Conservation (phyloP, 2,113 vertebrate species). For the Clupea harengus region DNA sequence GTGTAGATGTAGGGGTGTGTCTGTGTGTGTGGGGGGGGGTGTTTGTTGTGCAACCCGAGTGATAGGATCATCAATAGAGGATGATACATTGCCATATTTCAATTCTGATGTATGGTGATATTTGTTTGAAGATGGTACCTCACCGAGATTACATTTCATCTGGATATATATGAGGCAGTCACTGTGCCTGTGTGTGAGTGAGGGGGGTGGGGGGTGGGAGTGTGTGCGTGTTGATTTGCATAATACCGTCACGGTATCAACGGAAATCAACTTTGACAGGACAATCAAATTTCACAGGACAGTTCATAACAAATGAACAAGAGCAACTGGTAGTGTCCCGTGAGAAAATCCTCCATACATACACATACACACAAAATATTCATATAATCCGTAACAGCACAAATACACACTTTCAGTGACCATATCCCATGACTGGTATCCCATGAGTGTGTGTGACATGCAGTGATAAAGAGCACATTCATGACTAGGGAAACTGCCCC, state of each 20-base stretch:
- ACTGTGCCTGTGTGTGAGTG: background rate
- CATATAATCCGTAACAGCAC: background rate
- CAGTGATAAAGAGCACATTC: background rate
- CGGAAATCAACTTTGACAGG: background rate
- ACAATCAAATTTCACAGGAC: background rate
- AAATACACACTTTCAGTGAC: background rate
- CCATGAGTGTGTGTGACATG: too few relatives aligned
- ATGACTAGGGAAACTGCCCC: background rate
- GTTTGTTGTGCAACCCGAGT: background rate
- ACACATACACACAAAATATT: background rate
- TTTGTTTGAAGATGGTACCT: background rate
- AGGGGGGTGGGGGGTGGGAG: background rate
- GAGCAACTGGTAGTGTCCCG: background rate
- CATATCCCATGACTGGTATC: too few relatives aligned
- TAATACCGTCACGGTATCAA: background rate
- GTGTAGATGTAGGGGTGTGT: background rate
- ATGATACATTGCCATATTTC: background rate
- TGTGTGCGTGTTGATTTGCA: background rate
- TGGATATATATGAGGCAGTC: background rate
- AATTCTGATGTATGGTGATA: background rate
- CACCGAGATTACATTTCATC: background rate
- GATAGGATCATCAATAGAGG: background rate
- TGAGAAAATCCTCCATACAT: background rate
- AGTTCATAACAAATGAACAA: background rate
- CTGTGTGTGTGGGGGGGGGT: background rate